These are phyloP conservation scores for Isichthys henryi DNA, from an alignment of 2,113 vertebrate genomes.

Conservation along the genomic window DNA sequence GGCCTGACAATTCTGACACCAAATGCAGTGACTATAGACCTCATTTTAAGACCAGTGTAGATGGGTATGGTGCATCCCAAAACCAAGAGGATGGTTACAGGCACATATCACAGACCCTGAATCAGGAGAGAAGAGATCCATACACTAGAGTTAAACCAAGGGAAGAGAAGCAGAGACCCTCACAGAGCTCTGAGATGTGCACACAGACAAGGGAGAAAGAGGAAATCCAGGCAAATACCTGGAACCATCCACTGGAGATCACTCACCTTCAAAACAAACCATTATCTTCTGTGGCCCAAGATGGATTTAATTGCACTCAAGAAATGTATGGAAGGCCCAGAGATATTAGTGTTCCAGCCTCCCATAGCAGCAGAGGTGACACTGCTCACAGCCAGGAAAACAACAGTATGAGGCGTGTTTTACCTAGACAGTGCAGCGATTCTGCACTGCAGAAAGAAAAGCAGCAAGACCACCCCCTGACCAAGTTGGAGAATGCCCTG, in stretches of 20 bases:
- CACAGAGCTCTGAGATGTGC: conserved; percentile 44
- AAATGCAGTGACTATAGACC: conserved; percentile 48
- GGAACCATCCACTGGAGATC: conserved; percentile 42
- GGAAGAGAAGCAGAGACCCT: conserved; percentile 40
- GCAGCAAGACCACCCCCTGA: conserved; percentile 51
- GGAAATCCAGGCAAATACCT: conserved; percentile 40
- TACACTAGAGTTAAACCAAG: conserved; percentile 32
- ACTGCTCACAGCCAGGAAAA: conserved; percentile 30
- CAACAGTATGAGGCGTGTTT: conserved; percentile 34
- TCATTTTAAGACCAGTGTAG: conserved; percentile 35
- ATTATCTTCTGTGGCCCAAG: conserved; percentile 32
- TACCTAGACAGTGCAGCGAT: conserved; percentile 43
- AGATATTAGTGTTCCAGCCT: conserved; percentile 36
- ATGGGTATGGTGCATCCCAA: conserved; percentile 34
- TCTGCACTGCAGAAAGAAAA: conserved; percentile 26
- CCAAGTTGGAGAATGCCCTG: conserved; percentile 55
- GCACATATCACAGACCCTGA: conserved; percentile 3
- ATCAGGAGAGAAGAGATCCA: conserved; percentile 46
- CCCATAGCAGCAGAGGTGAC: conserved; percentile 38
- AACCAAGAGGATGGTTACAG: conserved; percentile 33
- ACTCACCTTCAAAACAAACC: conserved; percentile 55
- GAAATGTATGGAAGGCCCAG: conserved; percentile 25
- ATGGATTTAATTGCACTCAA: conserved; percentile 31
- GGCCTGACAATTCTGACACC: conserved; percentile 45
- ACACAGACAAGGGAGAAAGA: conserved; percentile 41